Conservation (phyloP, 2,888 invertebrate genomes). For the Drosophila kokeensis region DNA sequence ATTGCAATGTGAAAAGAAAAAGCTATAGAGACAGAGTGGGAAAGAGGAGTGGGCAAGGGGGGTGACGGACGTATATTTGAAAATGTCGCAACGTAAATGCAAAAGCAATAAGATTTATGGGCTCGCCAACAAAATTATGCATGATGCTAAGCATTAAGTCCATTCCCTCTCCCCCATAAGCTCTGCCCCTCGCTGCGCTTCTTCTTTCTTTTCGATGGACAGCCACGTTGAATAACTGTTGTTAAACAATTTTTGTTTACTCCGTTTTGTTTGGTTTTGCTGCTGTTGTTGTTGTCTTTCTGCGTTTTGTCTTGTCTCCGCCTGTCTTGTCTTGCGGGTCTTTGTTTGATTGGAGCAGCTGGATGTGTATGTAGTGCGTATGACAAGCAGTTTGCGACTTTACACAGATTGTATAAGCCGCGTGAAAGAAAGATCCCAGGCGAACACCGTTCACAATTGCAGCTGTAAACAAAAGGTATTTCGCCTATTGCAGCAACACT, state of each 20-base stretch:
- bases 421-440: conserved; percentile 40
- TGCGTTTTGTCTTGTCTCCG: conserved; percentile 8
- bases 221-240: conserved; percentile 59
- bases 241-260: conserved; percentile 47
- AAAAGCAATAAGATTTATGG: conserved; percentile 67
- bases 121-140: conserved; percentile 68
- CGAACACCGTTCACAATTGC: conserved; percentile 38
- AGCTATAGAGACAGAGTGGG: conserved; percentile 10
- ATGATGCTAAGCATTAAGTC: conserved; percentile 53
- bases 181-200: conserved; percentile 6
- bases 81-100: conserved; percentile 51
- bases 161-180: not conserved
- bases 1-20: conserved; percentile 65
- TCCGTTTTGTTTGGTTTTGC: conserved; percentile 4
- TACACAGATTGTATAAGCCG: conserved; percentile 46
- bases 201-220: conserved; percentile 16
- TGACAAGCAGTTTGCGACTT: conserved; percentile 47
- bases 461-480: conserved; percentile 45
- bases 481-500: conserved; percentile 35
- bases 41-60: not conserved
- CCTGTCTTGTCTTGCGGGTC: conserved; percentile 11
- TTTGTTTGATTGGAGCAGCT: conserved; percentile 33
- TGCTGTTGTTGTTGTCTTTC: conserved; percentile 10
- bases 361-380: conserved; percentile 51
- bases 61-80: conserved; percentile 31